These are phyloP conservation scores for Drepanosiphum platanoidis DNA, from an alignment of 2,888 invertebrate species.

Conservation along the genomic window DNA sequence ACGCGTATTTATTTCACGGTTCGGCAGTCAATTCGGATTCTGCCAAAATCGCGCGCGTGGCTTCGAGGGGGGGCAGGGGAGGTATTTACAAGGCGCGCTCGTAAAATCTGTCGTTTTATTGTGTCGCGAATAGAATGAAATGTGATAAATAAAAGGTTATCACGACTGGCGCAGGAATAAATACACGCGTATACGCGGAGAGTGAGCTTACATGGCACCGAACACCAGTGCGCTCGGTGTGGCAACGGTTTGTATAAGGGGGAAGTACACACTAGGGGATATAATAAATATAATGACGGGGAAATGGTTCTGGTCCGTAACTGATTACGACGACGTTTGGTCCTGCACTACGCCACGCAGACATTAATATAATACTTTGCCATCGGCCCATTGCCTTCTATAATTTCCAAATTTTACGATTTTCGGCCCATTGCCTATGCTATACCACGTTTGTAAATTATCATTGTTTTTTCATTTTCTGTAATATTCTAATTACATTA, in stretches of 20 bases:
- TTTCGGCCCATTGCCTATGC: background rate
- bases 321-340: slow-evolving; percentile 28
- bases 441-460: background rate
- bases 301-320: slow-evolving; percentile 42
- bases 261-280: slow-evolving; percentile 31
- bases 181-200: slow-evolving; percentile 1
- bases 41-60: slow-evolving; percentile 10
- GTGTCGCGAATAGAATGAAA: slow-evolving; percentile 59
- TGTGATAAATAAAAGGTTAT: slow-evolving; percentile 61
- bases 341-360: background rate
- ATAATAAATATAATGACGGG: slow-evolving; percentile 40
- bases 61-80: background rate
- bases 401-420: background rate
- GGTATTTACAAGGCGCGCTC: slow-evolving; percentile 17
- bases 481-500: background rate
- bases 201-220: slow-evolving; percentile 1
- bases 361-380: background rate
- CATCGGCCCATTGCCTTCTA: background rate
- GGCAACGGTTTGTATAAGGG: slow-evolving; percentile 1
- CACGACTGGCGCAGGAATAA: slow-evolving; percentile 49
- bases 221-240: slow-evolving; percentile 9
- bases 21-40: slow-evolving; percentile 16
- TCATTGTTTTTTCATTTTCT: background rate
- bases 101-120: slow-evolving; percentile 59
- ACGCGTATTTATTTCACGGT: slow-evolving; percentile 19